phyloP scores from a whole-genome alignment of 1,140 invertebrate genomes.

The Eubasilissa regina region DNA sequence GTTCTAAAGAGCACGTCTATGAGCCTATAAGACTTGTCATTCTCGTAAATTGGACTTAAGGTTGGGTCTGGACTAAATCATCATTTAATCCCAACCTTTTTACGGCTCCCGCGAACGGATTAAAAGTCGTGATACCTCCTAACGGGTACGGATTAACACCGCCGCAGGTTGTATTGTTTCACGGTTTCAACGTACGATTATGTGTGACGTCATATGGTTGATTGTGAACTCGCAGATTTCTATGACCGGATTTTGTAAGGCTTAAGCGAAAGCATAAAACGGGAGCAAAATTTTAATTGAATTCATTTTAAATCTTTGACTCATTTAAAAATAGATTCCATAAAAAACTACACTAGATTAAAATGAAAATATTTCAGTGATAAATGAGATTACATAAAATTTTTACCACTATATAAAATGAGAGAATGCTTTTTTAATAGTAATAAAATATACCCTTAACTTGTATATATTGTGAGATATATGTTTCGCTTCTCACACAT shows the following conservation, averaged over 20 bases:
- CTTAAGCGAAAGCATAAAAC: background rate
- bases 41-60: too few species aligned
- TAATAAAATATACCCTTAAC: too few species aligned
- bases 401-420: too few species aligned
- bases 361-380: background rate
- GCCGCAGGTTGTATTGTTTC: slow-evolving; percentile 16
- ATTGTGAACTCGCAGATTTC: slow-evolving; percentile 20
- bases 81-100: slow-evolving; percentile 51
- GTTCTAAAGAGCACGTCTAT: too few species aligned
- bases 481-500: background rate
- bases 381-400: too few species aligned
- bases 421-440: too few species aligned
- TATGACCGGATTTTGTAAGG: slow-evolving; percentile 6
- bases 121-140: slow-evolving; percentile 52
- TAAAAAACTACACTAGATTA: background rate
- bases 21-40: too few species aligned
- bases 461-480: background rate
- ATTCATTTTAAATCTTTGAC: background rate
- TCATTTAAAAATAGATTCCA: background rate
- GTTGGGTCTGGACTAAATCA: slow-evolving; percentile 13
- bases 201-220: background rate
- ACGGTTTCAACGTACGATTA: background rate
- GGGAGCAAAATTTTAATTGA: background rate
- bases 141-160: slow-evolving; percentile 41
- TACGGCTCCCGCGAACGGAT: slow-evolving; percentile 50